A percentile compares a stretch with the other conserved stretches of the same genome.
phyloP scores from a whole-genome alignment of 1,140 invertebrate species.

The Listronotus oregonensis region DNA sequence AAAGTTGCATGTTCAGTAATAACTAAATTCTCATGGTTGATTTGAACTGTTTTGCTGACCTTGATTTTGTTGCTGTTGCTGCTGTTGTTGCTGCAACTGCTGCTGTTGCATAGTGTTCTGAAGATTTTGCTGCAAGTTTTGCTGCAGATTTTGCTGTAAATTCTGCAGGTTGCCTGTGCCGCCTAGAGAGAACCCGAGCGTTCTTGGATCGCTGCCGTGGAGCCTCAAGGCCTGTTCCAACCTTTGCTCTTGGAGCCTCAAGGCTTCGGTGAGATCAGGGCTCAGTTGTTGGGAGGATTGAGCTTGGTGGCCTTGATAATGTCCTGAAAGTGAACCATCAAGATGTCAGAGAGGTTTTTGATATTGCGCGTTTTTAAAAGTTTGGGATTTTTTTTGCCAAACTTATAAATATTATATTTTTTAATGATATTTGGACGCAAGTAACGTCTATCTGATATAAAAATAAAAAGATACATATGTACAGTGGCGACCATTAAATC shows the following conservation, averaged over 20 bases:
- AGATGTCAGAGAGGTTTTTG: too few relatives aligned
- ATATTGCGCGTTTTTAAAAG: too few relatives aligned
- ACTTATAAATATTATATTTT: too few relatives aligned
- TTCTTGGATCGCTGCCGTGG: conserved; percentile 69
- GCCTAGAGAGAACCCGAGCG: conserved; percentile 66
- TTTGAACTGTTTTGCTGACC: conserved; percentile 42
- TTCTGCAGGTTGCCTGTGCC: conserved; percentile 63
- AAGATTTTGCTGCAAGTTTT: conserved; percentile 61
- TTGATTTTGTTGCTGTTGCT: conserved; percentile 60
- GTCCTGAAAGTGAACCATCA: conserved; percentile 55
- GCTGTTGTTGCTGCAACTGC: conserved; percentile 59
- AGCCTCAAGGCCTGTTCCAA: conserved; percentile 80
- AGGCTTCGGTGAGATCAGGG: conserved; percentile 69
- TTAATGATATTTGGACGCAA: too few relatives aligned
- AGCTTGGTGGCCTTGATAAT: conserved; percentile 58
- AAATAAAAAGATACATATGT: too few relatives aligned
- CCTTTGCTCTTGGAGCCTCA: conserved; percentile 78
- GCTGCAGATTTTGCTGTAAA: conserved; percentile 63
- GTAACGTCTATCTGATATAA: too few relatives aligned
- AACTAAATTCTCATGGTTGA: conserved; percentile 66
- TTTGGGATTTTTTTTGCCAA: too few relatives aligned
- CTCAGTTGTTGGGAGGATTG: conserved; percentile 60
- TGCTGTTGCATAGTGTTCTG: conserved; percentile 60
- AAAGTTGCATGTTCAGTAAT: conserved; percentile 58
- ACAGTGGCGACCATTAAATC: too few relatives aligned